Base-by-base conservation (phyloP, 2,797 vertebrate species). In the Aplochiton taeniatus region DNA sequence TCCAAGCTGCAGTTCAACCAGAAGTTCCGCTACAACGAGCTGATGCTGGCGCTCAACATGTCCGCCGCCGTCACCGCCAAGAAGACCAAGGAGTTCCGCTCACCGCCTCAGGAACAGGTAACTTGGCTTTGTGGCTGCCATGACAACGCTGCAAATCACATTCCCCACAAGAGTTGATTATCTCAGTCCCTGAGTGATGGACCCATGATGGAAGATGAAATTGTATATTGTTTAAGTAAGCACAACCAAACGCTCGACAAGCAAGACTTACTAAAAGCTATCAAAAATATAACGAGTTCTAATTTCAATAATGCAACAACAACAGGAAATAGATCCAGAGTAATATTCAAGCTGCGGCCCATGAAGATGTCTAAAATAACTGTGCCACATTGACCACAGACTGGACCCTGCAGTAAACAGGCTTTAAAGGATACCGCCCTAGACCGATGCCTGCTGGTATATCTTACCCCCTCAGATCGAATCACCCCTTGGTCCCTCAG, bases 21-120 rank as follows among this genome's bases (percentile, higher is more conserved):
- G 91, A 99, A 98, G 86, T 99, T 95, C 82, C 94, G 97, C 64
- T 99, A 99, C 87, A 96, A 98, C 14, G 96, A 99, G 83, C 92
- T 99, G 77, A 99, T 99, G 98, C 93, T 93, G 87, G 97, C 98
- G 46, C 91, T 99, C 75, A 98, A 99, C 83, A 99, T 99, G 98
- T 99, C 98, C 6, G 98, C 98, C 0, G 98, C 98, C 9, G 86
- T 99, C 45, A 99, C 98, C 0, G 98, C 98, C 50, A 95, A 94
- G 83, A 99, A 99, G 83, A 98, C 98, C 58, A 96, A 92, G 82
- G 98, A 99, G 89, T 99, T 99, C 81, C 92, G 98, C 19, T 99
- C 97, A 1, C 97, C 98, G n/a, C 97, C 98, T 7, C 98, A 99
- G 83, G 98, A 99, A 63, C 98, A 99, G 95, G 98, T 99, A 85